Conservation (phyloP, 2,888 invertebrate genomes). For the Balanococcus diminutus region DNA sequence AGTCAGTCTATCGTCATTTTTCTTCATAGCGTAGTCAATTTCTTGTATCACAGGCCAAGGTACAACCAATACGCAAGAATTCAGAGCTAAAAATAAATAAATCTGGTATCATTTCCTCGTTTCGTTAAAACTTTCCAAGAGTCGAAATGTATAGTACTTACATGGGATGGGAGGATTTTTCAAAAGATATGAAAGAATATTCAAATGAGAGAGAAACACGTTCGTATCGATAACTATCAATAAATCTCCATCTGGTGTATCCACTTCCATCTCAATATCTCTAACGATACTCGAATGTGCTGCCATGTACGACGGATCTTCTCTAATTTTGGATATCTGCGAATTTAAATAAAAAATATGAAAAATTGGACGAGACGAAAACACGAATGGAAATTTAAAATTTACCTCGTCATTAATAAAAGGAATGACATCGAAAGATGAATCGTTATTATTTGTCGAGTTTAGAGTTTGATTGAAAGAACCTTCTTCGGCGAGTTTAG, state of each 20-base stretch:
- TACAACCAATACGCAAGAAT: slow-evolving; percentile 33
- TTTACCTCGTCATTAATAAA: not conserved
- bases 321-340: slow-evolving; percentile 21
- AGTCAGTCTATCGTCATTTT: not conserved
- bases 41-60: slow-evolving; percentile 47
- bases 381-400: not conserved
- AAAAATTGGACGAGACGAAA: not conserved
- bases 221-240: slow-evolving; percentile 41
- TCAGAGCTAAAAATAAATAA: slow-evolving; percentile 20
- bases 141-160: not conserved
- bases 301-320: slow-evolving; percentile 34
- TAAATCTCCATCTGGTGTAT: slow-evolving; percentile 46
- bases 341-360: not conserved
- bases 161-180: not conserved
- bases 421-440: not conserved
- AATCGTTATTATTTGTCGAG: not conserved
- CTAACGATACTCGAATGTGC: not conserved
- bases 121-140: too few species aligned
- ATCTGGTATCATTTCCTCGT: not conserved
- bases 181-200: not conserved
- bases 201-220: slow-evolving; percentile 25
- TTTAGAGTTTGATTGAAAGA: not conserved
- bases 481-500: not conserved
- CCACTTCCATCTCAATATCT: slow-evolving; percentile 14
- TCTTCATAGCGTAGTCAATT: slow-evolving; percentile 47